These are phyloP conservation scores for Cyclura pinguis DNA, from an alignment of 2,797 vertebrate species.

Conservation along the genomic window DNA sequence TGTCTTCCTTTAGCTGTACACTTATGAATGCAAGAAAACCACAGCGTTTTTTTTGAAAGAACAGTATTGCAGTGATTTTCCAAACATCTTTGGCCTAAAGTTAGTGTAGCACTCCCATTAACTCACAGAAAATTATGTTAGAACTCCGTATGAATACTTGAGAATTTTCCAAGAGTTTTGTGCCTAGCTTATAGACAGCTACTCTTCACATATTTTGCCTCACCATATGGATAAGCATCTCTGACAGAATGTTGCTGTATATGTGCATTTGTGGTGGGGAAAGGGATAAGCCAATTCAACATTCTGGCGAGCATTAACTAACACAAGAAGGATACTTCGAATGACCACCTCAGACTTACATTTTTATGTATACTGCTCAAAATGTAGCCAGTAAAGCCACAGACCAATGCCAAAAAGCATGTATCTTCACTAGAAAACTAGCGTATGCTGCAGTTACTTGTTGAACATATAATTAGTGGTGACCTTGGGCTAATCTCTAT, in stretches of 20 bases:
- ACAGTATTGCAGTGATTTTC: background rate
- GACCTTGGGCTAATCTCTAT: background rate
- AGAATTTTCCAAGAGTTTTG: background rate
- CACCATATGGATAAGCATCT: background rate
- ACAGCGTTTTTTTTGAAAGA: background rate
- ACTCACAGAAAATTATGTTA: background rate
- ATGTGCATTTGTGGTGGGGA: background rate
- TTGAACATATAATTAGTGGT: background rate
- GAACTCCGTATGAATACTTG: no score
- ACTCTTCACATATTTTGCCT: background rate
- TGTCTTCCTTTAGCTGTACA: background rate
- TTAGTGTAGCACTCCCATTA: background rate
- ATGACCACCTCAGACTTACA: background rate
- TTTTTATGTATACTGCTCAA: background rate
- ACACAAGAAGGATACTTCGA: background rate
- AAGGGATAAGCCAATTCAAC: background rate
- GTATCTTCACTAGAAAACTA: background rate
- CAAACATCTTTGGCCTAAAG: background rate
- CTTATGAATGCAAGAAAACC: conserved; percentile 8
- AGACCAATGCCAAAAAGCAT: background rate
- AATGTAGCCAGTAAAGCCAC: background rate
- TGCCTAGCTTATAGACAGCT: background rate
- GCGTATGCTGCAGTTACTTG: background rate
- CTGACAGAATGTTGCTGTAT: background rate
- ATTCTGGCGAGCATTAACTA: background rate